Percentiles rank a stretch among this genome's conserved stretches.
Evolutionary conservation across 2,888 invertebrate genomes (phyloP).

Genomic region (Acleris emargana): DNA sequence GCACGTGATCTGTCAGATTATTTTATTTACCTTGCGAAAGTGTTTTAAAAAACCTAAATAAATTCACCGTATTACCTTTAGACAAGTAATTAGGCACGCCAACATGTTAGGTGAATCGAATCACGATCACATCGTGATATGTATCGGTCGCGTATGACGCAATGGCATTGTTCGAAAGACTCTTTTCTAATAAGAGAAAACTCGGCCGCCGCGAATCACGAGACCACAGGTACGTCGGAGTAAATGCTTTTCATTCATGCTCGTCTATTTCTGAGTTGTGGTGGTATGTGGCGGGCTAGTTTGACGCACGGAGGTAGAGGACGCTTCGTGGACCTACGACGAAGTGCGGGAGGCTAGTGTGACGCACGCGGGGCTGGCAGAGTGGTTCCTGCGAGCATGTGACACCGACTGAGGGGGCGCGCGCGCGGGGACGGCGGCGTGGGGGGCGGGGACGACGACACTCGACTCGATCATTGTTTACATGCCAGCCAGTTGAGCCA

Average conservation of each 20-base stretch:
- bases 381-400: slow-evolving; percentile 47
- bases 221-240: slow-evolving; percentile 78
- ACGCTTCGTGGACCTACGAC: slow-evolving; percentile 53
- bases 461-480: slow-evolving; percentile 68
- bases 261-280: slow-evolving; percentile 62
- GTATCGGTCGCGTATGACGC: slow-evolving; percentile 63
- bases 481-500: slow-evolving; percentile 54
- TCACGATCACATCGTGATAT: slow-evolving; percentile 56
- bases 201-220: slow-evolving; percentile 67
- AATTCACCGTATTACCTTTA: slow-evolving; percentile 26
- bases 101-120: slow-evolving; percentile 52
- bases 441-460: slow-evolving; percentile 60
- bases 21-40: slow-evolving; percentile 53
- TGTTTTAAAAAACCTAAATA: slow-evolving; percentile 39
- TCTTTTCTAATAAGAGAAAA: slow-evolving; percentile 86
- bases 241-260: slow-evolving; percentile 65
- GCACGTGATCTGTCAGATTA: slow-evolving; percentile 77
- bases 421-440: slow-evolving; percentile 54
- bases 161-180: slow-evolving; percentile 91
- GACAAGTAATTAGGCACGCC: slow-evolving; percentile 33
- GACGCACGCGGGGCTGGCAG: slow-evolving; percentile 66
- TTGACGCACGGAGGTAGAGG: slow-evolving; percentile 61
- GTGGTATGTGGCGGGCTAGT: slow-evolving; percentile 49
- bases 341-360: slow-evolving; percentile 44
- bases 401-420: slow-evolving; percentile 39